Evolutionary conservation across 2,888 invertebrate species (phyloP).

Genomic region (Brassicogethes aeneus): DNA sequence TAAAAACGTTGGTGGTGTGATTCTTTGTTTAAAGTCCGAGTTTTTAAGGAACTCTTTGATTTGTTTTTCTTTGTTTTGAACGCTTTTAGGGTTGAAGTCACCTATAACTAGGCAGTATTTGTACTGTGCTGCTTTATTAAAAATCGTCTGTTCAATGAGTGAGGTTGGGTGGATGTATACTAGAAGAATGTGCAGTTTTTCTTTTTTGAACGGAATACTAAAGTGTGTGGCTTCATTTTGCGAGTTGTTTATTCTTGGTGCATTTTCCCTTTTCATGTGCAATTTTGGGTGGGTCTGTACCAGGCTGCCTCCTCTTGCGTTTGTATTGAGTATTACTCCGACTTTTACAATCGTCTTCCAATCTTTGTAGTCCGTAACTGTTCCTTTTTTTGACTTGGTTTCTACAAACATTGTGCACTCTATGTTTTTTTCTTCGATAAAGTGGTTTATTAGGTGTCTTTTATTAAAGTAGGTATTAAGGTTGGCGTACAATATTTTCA

Average conservation of each 20-base stretch:
- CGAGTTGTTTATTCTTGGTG: not conserved
- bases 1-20: not conserved
- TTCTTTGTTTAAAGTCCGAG: not conserved
- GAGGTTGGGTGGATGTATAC: not conserved
- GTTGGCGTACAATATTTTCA: not conserved
- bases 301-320: not conserved
- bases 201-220: not conserved
- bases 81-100: not conserved
- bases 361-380: not conserved
- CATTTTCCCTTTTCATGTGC: not conserved
- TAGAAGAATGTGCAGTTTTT: not conserved
- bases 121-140: not conserved
- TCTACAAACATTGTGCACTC: slow-evolving; percentile 1
- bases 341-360: not conserved
- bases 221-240: not conserved
- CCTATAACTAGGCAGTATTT: too few species aligned
- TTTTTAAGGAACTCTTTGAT: not conserved
- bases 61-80: not conserved
- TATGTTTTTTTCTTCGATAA: not conserved
- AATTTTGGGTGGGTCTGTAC: not conserved
- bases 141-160: slow-evolving; percentile 1
- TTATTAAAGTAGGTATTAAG: not conserved
- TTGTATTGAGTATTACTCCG: not conserved
- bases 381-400: not conserved
- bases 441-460: not conserved